phyloP scores from a whole-genome alignment of 2,888 invertebrate species.

The Graphium colonna region DNA sequence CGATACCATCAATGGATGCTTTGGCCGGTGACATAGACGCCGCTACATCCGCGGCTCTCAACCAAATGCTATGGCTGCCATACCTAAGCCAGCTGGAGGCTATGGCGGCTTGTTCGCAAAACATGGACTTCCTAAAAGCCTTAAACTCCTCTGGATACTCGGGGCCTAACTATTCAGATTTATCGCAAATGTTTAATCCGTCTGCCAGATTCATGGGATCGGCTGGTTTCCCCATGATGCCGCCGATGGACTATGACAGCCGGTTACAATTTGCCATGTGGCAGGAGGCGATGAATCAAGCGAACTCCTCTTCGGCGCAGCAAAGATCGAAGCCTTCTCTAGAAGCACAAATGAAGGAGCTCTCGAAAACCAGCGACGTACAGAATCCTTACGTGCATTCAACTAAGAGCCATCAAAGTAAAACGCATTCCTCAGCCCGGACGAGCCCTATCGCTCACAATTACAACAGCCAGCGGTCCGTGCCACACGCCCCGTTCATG shows the following conservation, averaged over 20 bases:
- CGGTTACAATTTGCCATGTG: conserved; percentile 83
- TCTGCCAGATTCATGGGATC: conserved; percentile 65
- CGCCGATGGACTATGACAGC: conserved; percentile 74
- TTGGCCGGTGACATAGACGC: conserved; percentile 84
- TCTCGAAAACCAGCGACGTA: conserved; percentile 60
- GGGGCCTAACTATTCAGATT: conserved; percentile 70
- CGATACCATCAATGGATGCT: conserved; percentile 60
- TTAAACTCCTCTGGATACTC: conserved; percentile 71
- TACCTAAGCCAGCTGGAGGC: conserved; percentile 83
- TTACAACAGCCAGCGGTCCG: conserved; percentile 59
- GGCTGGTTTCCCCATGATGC: conserved; percentile 62
- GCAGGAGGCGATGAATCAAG: conserved; percentile 84
- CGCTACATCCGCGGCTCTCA: conserved; percentile 84
- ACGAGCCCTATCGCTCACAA: conserved; percentile 72
- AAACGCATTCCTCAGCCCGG: conserved; percentile 67
- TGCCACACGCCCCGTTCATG: conserved; percentile 54
- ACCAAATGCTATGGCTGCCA: conserved; percentile 88
- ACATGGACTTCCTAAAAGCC: conserved; percentile 80
- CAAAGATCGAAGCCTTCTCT: conserved; percentile 48
- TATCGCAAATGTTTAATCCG: conserved; percentile 73
- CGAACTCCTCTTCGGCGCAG: conserved; percentile 57
- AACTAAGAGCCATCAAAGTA: conserved; percentile 59
- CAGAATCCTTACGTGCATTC: conserved; percentile 70
- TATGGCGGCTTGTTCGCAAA: conserved; percentile 78
- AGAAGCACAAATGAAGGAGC: conserved; percentile 58